Percentiles rank a stretch among this genome's conserved stretches.
Evolutionary conservation across 1,140 invertebrate species (phyloP).

Genomic region (Copidosoma floridanum): DNA sequence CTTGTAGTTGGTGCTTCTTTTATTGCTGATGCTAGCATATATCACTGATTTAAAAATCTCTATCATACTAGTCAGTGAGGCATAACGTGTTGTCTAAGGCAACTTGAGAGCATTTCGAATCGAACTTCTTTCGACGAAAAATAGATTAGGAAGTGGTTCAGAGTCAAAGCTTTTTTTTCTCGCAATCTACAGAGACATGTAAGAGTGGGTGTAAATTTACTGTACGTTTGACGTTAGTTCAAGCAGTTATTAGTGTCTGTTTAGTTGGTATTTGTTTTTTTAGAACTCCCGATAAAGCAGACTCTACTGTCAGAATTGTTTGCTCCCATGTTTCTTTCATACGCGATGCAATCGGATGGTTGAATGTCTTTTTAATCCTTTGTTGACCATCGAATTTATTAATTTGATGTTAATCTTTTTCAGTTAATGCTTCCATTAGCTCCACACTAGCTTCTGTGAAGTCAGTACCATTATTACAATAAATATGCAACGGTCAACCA

Average conservation of each 20-base stretch:
- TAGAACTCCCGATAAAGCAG: neutral
- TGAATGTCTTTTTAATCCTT: constrained; percentile 8
- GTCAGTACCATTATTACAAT: constrained; percentile 39
- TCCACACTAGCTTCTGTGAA: constrained; percentile 6
- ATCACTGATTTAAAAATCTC: too few relatives aligned
- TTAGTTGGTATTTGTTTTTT: neutral
- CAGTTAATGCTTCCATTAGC: neutral
- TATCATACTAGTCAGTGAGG: too few relatives aligned
- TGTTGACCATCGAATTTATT: neutral
- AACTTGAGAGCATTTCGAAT: too few relatives aligned
- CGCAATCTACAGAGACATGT: constrained; percentile 33
- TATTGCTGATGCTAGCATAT: too few relatives aligned
- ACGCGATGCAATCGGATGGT: constrained; percentile 5
- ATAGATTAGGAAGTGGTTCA: constrained; percentile 39
- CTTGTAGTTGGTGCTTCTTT: too few relatives aligned
- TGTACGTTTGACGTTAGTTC: neutral
- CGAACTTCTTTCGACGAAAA: constrained; percentile 1
- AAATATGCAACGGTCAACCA: constrained; percentile 18
- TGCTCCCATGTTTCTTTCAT: constrained; percentile 18
- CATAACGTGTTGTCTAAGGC: too few relatives aligned
- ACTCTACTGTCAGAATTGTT: constrained; percentile 3
- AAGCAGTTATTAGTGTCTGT: neutral
- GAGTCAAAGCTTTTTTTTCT: constrained; percentile 38
- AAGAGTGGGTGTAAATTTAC: constrained; percentile 35
- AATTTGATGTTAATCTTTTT: neutral